Evolutionary conservation across 2,888 invertebrate species (phyloP), one percentile per base, ranked within the genome.

Genomic region (Caenorhabditis afra): DNA sequence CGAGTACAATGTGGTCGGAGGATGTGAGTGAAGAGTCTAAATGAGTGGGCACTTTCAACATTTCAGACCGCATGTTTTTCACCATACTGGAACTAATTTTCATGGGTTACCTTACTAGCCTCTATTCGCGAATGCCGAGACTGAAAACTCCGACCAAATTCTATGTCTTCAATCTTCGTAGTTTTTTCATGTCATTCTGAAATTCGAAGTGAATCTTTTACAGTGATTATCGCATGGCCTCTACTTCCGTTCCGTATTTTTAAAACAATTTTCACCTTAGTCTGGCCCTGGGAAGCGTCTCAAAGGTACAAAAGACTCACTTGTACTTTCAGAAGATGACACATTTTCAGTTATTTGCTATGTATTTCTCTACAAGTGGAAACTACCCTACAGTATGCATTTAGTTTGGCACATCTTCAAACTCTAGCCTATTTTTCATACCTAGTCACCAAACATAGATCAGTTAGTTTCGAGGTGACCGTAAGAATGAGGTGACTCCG

Each of bases 1-100:
- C n/a, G 75, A 76, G 45, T 76, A 76, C 50, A 76, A 67, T 44
- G 62, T 45, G 3, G 67, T 68, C 49, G 75, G 75, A 10, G 22
- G 68, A 37, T 55, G 75, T 76, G 50, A 64, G 52, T 62, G 7
- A 59, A 44, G 12, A 14, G 5, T 58, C n/a, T 35, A n/a, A n/a
- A 0, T 3, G 22, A 1, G 14, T 11, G 16, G n/a, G 29, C 35
- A 37, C 3, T 37, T 18, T 49, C 45, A 11, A n/a, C 10, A n/a
- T 50, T 59, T 50, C 61, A 75, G 75, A 67, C 41, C 66, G 75
- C 2, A 16, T 45, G 16, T 67, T 37, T 3, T 67, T 76, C 35
- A n/a, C 68, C 10, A 7, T 57, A 0, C 1, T 52, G 8, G 67
- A 68, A 35, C n/a, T n/a, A 11, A 10, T 73, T 16, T 29, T 50